phyloP scores from a whole-genome alignment of 2,888 invertebrate genomes.

The Nasonia oneida region DNA sequence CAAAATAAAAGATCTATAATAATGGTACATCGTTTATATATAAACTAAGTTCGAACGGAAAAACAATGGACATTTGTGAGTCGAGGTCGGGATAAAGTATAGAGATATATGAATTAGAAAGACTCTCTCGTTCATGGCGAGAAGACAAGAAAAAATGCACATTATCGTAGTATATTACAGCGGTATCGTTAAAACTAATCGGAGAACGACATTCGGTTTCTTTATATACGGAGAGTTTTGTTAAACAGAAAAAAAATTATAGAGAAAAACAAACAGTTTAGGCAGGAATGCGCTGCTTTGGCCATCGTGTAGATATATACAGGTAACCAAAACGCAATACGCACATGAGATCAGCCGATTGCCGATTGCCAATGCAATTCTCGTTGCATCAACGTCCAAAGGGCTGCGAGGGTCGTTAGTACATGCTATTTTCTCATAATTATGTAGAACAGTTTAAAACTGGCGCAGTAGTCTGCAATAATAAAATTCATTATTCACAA shows the following conservation, averaged over 20 bases:
- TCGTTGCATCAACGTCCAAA: slow-evolving; percentile 62
- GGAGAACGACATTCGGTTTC: slow-evolving; percentile 60
- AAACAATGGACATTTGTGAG: slow-evolving; percentile 39
- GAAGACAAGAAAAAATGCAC: slow-evolving; percentile 51
- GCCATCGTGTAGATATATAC: slow-evolving; percentile 56
- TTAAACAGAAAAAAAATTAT: slow-evolving; percentile 46
- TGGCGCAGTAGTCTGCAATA: slow-evolving; percentile 5
- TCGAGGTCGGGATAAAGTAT: slow-evolving; percentile 34
- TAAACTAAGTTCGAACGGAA: slow-evolving; percentile 38
- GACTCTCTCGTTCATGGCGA: slow-evolving; percentile 1
- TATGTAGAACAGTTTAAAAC: slow-evolving; percentile 27
- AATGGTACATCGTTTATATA: slow-evolving; percentile 46
- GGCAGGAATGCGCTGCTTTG: slow-evolving; percentile 62
- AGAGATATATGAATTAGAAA: not conserved
- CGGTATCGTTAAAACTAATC: slow-evolving; percentile 43
- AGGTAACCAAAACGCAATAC: slow-evolving; percentile 60
- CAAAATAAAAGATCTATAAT: slow-evolving; percentile 62
- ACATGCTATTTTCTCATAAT: slow-evolving; percentile 16
- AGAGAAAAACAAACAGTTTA: slow-evolving; percentile 50
- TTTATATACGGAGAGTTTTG: slow-evolving; percentile 46
- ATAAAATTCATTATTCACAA: not conserved
- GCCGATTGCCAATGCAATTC: slow-evolving; percentile 67
- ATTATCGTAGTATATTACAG: slow-evolving; percentile 36
- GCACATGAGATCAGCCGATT: slow-evolving; percentile 67
- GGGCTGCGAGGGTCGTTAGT: slow-evolving; percentile 56